Conservation (phyloP, 2,113 vertebrate species). For the Arothron firmamentum region DNA sequence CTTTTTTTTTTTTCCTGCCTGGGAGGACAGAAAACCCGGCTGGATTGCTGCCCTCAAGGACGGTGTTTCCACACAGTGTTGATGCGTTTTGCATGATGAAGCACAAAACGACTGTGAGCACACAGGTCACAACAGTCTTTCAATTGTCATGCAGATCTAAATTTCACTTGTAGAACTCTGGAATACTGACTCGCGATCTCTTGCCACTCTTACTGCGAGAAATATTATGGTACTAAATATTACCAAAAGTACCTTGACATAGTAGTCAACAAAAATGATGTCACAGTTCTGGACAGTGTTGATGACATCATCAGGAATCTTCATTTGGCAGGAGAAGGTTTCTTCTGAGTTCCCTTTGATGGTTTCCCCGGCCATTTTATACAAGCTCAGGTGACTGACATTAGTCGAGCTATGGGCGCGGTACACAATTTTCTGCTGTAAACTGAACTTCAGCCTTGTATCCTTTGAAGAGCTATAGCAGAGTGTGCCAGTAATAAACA, state of each 20-base stretch:
- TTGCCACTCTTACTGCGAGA: neutral
- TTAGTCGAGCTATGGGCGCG: neutral
- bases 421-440: conserved; percentile 49
- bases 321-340: conserved; percentile 39
- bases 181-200: neutral
- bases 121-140: too few relatives aligned
- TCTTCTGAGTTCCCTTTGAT: conserved; percentile 34
- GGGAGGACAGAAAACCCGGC: too few relatives aligned
- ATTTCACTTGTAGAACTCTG: neutral
- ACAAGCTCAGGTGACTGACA: accelerated
- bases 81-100: neutral
- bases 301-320: conserved; percentile 37
- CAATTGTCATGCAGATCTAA: neutral
- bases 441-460: conserved; percentile 49
- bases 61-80: too few relatives aligned
- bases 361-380: conserved; percentile 37
- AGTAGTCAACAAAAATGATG: conserved; percentile 56
- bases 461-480: conserved; percentile 58
- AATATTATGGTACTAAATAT: neutral
- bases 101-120: neutral
- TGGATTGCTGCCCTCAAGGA: too few relatives aligned
- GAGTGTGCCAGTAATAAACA: conserved; percentile 47
- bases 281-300: conserved; percentile 46
- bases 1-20: too few relatives aligned
- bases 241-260: conserved; percentile 51